A percentile compares a stretch with the other conserved stretches of the same genome.
Conservation (phyloP, 2,888 invertebrate genomes). For the Horisme vitalbata region DNA sequence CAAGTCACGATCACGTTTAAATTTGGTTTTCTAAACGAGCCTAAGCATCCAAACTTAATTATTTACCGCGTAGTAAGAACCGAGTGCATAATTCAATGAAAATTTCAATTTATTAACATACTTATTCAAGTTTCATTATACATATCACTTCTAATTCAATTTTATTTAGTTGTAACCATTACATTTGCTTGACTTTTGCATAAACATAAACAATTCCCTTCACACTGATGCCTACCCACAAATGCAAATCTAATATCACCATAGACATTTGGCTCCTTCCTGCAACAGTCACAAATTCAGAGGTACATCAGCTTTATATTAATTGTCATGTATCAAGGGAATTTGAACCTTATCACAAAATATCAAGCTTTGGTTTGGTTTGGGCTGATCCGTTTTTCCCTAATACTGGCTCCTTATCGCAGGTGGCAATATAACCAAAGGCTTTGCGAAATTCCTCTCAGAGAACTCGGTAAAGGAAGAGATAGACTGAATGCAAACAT, state of each 20-base stretch:
- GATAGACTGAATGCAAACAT: constrained; percentile 24
- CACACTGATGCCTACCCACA: constrained; percentile 15
- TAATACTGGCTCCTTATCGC: constrained; percentile 58
- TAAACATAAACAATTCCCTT: constrained; percentile 13
- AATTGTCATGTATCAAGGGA: constrained; percentile 35
- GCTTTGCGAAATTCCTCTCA: constrained; percentile 56
- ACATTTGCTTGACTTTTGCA: constrained; percentile 14
- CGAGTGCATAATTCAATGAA: too few species aligned
- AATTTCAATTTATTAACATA: too few species aligned
- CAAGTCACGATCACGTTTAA: too few species aligned
- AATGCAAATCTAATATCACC: constrained; percentile 46
- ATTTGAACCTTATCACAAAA: constrained; percentile 26
- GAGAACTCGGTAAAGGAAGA: constrained; percentile 33
- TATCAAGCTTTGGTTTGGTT: constrained; percentile 38
- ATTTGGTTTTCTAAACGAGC: too few species aligned
- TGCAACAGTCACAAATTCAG: constrained; percentile 55
- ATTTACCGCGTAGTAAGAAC: too few species aligned
- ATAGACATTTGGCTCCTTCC: constrained; percentile 43
- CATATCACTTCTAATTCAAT: background rate
- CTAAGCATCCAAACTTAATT: too few species aligned
- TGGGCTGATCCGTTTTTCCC: constrained; percentile 31
- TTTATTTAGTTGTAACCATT: background rate
- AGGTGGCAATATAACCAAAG: constrained; percentile 59
- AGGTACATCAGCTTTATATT: constrained; percentile 46
- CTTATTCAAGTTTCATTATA: too few species aligned